A percentile compares a stretch with the other conserved stretches of the same genome.
Conservation (phyloP, 2,113 vertebrate species). For the Ellobius talpinus region DNA sequence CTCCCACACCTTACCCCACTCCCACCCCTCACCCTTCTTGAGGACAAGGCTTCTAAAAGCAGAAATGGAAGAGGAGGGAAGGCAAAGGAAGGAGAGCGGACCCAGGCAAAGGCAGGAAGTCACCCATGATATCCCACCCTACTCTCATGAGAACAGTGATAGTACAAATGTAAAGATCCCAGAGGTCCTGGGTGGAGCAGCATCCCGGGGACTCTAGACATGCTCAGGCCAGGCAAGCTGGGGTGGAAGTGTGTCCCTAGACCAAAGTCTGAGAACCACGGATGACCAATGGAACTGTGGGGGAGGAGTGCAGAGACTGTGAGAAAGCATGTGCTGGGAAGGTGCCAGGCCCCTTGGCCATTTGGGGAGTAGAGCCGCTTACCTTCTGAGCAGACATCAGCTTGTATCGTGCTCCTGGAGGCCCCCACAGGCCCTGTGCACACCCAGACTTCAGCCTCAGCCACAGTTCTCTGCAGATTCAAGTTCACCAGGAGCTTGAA, state of each 20-base stretch:
- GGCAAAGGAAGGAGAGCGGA: background rate
- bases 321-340: background rate
- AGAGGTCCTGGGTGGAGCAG: fast-evolving
- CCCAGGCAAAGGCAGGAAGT: no score
- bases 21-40: background rate
- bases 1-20: no score
- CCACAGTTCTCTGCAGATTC: background rate
- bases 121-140: background rate
- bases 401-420: background rate
- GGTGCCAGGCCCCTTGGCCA: background rate
- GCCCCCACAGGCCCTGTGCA: fast-evolving
- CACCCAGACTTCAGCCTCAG: background rate
- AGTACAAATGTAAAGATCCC: background rate
- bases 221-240: background rate
- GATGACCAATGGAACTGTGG: background rate
- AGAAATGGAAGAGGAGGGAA: background rate
- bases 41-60: background rate
- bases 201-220: background rate
- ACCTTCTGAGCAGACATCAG: background rate
- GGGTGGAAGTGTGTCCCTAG: background rate
- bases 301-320: fast-evolving
- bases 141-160: background rate
- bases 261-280: fast-evolving
- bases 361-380: fast-evolving
- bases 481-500: background rate